A percentile compares a stretch with the other conserved stretches of the same genome.
phyloP scores from a whole-genome alignment of 2,888 invertebrate genomes.

The Phoenoteleia sp. region DNA sequence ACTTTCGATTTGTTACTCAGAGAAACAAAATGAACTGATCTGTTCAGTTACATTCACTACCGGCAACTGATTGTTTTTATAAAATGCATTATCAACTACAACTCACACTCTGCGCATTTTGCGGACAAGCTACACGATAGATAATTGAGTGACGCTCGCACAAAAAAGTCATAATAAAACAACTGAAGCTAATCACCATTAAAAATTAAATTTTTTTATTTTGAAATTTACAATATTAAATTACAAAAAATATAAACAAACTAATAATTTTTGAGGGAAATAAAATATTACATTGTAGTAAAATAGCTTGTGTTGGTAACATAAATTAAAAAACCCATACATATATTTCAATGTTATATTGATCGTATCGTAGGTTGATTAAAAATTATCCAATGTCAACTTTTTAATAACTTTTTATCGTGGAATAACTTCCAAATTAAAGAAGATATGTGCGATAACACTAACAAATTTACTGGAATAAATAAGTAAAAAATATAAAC shows the following conservation, averaged over 20 bases:
- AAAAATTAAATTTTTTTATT: slow-evolving; percentile 57
- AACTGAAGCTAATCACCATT: slow-evolving; percentile 39
- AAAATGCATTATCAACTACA: slow-evolving; percentile 35
- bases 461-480: neutral
- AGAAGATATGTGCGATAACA: slow-evolving; percentile 11
- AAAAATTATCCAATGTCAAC: slow-evolving; percentile 34
- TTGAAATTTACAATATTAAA: too few relatives aligned
- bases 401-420: slow-evolving; percentile 47
- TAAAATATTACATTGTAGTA: too few relatives aligned
- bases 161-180: slow-evolving; percentile 23
- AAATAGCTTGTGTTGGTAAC: too few relatives aligned
- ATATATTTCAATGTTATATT: too few relatives aligned
- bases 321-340: too few relatives aligned
- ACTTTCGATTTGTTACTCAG: neutral
- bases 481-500: neutral
- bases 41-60: slow-evolving; percentile 25
- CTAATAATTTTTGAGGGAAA: too few relatives aligned
- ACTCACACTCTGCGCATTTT: neutral
- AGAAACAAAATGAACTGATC: slow-evolving; percentile 20
- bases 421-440: slow-evolving; percentile 11
- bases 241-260: too few relatives aligned
- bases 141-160: slow-evolving; percentile 12
- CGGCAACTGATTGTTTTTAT: slow-evolving; percentile 55
- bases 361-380: slow-evolving; percentile 36
- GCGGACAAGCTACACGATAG: neutral